phyloP scores from a whole-genome alignment of 2,113 vertebrate genomes.

The Ciconia maguari region DNA sequence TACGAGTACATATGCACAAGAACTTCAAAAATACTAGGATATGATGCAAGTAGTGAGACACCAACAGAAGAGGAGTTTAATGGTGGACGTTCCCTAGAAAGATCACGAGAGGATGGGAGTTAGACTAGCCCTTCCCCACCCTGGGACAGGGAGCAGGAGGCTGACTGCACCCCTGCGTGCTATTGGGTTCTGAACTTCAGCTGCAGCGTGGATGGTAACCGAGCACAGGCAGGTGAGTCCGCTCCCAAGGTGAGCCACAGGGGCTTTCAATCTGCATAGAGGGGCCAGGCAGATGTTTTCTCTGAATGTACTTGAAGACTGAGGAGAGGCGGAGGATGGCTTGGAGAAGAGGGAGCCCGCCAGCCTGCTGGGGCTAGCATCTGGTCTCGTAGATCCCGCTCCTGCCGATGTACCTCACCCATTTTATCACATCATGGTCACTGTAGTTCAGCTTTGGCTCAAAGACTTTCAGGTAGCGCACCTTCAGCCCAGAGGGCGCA shows the following conservation, averaged over 20 bases:
- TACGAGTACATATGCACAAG: slow-evolving; percentile 73
- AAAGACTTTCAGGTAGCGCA: slow-evolving; percentile 99
- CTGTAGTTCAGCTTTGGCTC: slow-evolving; percentile 99
- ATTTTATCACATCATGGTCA: slow-evolving; percentile 99
- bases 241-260: slow-evolving; percentile 33
- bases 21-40: slow-evolving; percentile 74
- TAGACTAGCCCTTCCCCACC: slow-evolving; percentile 67
- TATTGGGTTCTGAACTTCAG: slow-evolving; percentile 1
- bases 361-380: slow-evolving; percentile 81
- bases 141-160: slow-evolving; percentile 34
- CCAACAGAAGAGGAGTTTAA: slow-evolving; percentile 69
- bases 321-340: slow-evolving; percentile 53
- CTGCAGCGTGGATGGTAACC: not conserved
- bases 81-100: slow-evolving; percentile 67
- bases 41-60: slow-evolving; percentile 74
- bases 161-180: not conserved
- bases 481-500: slow-evolving; percentile 96
- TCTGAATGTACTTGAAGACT: slow-evolving; percentile 57
- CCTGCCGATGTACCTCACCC: slow-evolving; percentile 98
- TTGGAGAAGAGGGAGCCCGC: slow-evolving; percentile 32
- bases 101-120: slow-evolving; percentile 53
- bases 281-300: slow-evolving; percentile 56
- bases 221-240: slow-evolving; percentile 11
- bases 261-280: slow-evolving; percentile 26
- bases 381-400: slow-evolving; percentile 99